Evolutionary conservation across 2,888 invertebrate genomes (phyloP).

Genomic region (Bedellia somnulentella): DNA sequence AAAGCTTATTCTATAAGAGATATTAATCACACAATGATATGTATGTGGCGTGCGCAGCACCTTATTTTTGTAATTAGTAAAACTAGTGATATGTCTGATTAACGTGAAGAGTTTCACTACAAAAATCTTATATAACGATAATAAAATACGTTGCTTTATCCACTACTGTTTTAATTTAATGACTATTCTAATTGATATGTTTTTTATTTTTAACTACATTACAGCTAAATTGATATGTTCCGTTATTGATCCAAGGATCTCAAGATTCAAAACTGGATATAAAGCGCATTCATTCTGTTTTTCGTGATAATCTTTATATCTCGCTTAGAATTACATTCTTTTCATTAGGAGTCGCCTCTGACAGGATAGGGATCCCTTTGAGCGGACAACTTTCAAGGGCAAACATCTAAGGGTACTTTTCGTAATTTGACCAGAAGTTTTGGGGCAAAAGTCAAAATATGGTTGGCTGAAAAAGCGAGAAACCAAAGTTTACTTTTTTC

Average conservation of each 20-base stretch:
- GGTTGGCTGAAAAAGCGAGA: slow-evolving; percentile 13
- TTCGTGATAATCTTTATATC: slow-evolving; percentile 48
- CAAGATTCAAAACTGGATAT: slow-evolving; percentile 56
- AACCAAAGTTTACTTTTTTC: slow-evolving; percentile 7
- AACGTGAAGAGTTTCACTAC: slow-evolving; percentile 14
- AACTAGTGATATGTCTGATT: slow-evolving; percentile 19
- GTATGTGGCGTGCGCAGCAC: slow-evolving; percentile 45
- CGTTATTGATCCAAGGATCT: slow-evolving; percentile 54
- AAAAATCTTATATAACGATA: slow-evolving; percentile 16
- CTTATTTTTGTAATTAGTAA: slow-evolving; percentile 27
- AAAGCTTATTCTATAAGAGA: neutral
- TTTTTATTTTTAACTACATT: slow-evolving; percentile 30
- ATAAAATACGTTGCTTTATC: slow-evolving; percentile 54
- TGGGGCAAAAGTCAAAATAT: slow-evolving; percentile 22
- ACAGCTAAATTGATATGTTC: slow-evolving; percentile 42
- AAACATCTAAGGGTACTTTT: slow-evolving; percentile 16
- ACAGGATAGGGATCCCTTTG: slow-evolving; percentile 14
- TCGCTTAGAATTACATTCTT: slow-evolving; percentile 39
- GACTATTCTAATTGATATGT: no score
- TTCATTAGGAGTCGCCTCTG: slow-evolving; percentile 53
- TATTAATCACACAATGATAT: slow-evolving; percentile 25
- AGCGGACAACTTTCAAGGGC: slow-evolving; percentile 33
- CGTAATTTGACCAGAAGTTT: slow-evolving; percentile 11
- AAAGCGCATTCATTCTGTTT: slow-evolving; percentile 57
- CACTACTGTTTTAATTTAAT: slow-evolving; percentile 27